These are phyloP conservation scores for Strigamia maritima DNA, from an alignment of 2,888 invertebrate genomes.

Conservation along the genomic window DNA sequence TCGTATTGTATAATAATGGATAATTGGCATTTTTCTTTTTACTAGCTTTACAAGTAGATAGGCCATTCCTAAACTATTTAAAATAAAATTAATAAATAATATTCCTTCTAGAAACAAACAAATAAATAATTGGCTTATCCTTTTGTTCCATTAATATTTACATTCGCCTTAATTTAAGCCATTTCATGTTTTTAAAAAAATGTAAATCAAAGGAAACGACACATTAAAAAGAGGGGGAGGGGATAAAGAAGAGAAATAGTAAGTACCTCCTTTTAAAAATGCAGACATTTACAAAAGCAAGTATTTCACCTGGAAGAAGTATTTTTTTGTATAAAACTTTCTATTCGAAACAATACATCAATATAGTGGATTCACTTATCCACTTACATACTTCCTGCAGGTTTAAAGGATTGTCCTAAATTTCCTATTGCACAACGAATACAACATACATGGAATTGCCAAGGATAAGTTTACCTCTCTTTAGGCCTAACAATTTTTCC, in stretches of 20 bases:
- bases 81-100: constrained; percentile 18
- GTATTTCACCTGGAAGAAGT: not conserved
- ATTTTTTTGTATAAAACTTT: constrained; percentile 1
- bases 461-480: constrained; percentile 15
- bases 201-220: not conserved
- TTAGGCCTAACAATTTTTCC: not conserved
- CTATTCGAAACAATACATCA: not conserved
- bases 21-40: not conserved
- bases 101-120: constrained; percentile 5
- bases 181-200: not conserved
- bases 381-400: not conserved
- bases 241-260: not conserved
- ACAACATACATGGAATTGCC: constrained; percentile 13
- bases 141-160: constrained; percentile 18
- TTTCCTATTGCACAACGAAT: constrained; percentile 16
- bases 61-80: constrained; percentile 24
- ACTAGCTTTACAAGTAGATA: constrained; percentile 19
- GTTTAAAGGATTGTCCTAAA: not conserved
- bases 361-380: not conserved
- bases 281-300: constrained; percentile 12
- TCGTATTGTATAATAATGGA: not conserved
- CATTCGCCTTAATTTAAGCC: not conserved
- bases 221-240: not conserved
- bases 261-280: constrained; percentile 5
- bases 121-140: constrained; percentile 13